Evolutionary conservation across 1,140 invertebrate species (phyloP), one percentile per base, ranked within the genome.

Genomic region (Cyphomyrmex costatus): DNA sequence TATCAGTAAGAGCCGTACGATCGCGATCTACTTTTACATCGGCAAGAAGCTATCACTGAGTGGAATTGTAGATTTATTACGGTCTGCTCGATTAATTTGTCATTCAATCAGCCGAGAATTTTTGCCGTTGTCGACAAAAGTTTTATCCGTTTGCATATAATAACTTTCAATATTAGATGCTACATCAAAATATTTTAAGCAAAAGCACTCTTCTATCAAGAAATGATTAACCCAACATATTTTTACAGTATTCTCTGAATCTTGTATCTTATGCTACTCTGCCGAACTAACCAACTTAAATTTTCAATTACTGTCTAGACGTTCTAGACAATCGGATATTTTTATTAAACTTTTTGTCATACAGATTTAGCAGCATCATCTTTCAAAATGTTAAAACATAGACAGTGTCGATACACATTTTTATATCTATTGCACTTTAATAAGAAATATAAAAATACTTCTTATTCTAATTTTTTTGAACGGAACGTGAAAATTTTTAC

Each of bases 251-350:
- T 16, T 76, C 36, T 60, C 3, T 58, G 8, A 74, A 42, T 74
- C 7, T 60, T 76, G 30, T 42, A 58, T 60, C 24, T 60, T 3
- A 53, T 12, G n/a, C 8, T 16, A 19, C 42, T 14, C 53, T 27
- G 30, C 12, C 2, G 24, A 60, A 76, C 8, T 42, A 42, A 24
- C 5, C n/a, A 12, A 42, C 42, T 42, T 42, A 21, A 76, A 76
- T 76, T 56, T 76, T 76, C 8, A 76, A 76, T 76, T 33, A 16
- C 8, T n/a, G 2, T 60, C 73, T 76, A n/a, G 36, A 42, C 36
- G 36, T 42, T 76, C 30, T 58, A 76, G 73, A 76, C 53, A 42
- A 60, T 60, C 8, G 14, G 8, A 60, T 76, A 76, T 76, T 76
- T 76, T 76, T 21, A 14, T 76, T 19, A 21, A 21, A 42, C 2